Evolutionary conservation across 2,797 vertebrate genomes (phyloP), one percentile per base, ranked within the genome.

Genomic region (Eulemur coronatus): DNA sequence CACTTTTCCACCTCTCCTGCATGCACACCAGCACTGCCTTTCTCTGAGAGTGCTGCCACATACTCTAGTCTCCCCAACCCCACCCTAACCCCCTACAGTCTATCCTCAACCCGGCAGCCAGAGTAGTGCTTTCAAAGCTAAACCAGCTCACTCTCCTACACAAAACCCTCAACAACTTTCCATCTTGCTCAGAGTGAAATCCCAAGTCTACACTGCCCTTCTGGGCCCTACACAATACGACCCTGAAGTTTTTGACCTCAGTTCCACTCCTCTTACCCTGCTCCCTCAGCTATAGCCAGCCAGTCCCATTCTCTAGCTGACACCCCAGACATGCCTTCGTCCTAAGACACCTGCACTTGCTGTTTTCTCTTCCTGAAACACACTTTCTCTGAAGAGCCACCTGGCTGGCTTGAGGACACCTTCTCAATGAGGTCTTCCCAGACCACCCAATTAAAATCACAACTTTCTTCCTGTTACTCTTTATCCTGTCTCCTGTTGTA

Each of bases 151-250:
- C 2, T 43, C 7, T 13, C 69, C 48, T 63, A 41, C 13, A 9
- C 15, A 76, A 76, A 91, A 84, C 52, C 12, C n/a, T 69, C 33
- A 24, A 3, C 4, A 35, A 94, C 89, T 67, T 67, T 70, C 33
- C 52, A 17, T 82, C 61, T 89, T 38, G 33, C 80, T 89, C 61
- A 38, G 57, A 84, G 65, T 35, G 70, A 52, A 91, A 67, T 24
- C 10, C 78, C 89, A 30, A n/a, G 41, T 48, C 73, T 26, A 35
- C 4, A 5, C 1, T 8, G 26, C 50, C 52, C 30, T 57, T 55
- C 59, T 0, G 15, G 50, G 0, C 7, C 65, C 35, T 20, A 22
- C 0, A 10, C 12, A 24, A 10, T 3, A 46, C 0, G 10, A 30
- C 2, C 33, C 17, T 46, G 26, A 12, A 20, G n/a, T 24, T 50